These are phyloP conservation scores for Leptopterna dolabrata DNA, from an alignment of 2,888 invertebrate species.

Conservation along the genomic window DNA sequence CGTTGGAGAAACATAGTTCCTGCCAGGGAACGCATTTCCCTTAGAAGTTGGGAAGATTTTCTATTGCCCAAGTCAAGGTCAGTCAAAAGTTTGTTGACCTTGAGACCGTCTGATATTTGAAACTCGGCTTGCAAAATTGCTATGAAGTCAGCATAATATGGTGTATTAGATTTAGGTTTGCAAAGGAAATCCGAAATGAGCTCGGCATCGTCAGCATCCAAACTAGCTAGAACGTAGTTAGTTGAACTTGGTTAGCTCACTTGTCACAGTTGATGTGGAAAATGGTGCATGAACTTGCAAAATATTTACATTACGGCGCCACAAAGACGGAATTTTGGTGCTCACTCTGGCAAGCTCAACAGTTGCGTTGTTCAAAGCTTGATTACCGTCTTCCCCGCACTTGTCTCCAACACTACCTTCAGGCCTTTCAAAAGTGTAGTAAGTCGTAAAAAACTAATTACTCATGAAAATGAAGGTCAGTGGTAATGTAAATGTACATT, in stretches of 20 bases:
- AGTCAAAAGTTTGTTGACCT: not conserved
- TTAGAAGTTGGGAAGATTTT: conserved; percentile 21
- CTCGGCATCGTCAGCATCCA: conserved; percentile 62
- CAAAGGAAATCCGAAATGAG: conserved; percentile 62
- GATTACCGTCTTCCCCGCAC: not conserved
- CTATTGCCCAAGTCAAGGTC: conserved; percentile 29
- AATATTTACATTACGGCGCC: conserved; percentile 2
- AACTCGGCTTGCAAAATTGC: not conserved
- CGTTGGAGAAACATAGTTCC: conserved; percentile 27
- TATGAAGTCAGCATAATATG: conserved; percentile 54
- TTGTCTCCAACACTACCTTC: too few relatives aligned
- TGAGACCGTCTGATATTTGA: not conserved
- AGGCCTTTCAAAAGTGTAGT: too few relatives aligned
- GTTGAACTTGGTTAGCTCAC: conserved; percentile 63
- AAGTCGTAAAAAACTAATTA: too few relatives aligned
- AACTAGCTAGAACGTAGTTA: not conserved
- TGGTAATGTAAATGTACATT: too few relatives aligned
- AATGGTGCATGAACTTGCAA: conserved; percentile 5
- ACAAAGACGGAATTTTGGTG: conserved; percentile 18
- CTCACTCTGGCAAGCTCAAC: not conserved
- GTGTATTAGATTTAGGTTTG: conserved; percentile 53
- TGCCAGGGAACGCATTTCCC: conserved; percentile 35
- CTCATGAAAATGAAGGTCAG: too few relatives aligned
- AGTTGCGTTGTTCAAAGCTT: too few relatives aligned
- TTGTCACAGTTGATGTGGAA: conserved; percentile 53